A percentile compares a stretch with the other conserved stretches of the same genome.
Conservation (phyloP, 64 coral and sea anemone species). For the Acropora yongei region DNA sequence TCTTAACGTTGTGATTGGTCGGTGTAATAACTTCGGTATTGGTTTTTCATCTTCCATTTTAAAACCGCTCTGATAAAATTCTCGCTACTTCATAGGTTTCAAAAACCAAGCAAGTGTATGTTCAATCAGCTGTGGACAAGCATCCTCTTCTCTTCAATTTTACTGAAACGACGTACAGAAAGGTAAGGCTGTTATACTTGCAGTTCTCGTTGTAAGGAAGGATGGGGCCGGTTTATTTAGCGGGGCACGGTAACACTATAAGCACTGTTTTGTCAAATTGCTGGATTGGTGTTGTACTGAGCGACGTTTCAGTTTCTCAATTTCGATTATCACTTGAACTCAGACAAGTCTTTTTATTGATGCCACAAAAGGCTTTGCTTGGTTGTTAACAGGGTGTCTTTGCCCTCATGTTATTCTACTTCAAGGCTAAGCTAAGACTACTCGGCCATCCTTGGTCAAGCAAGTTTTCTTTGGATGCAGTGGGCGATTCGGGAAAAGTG, state of each 20-base stretch:
- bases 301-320: no score
- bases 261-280: no score
- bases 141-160: slow-evolving; percentile 68
- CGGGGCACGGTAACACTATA: no score
- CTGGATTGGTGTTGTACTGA: no score
- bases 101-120: slow-evolving; percentile 42
- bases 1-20: no score
- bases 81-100: slow-evolving; percentile 21
- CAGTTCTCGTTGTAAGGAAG: no score
- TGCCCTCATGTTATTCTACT: background rate
- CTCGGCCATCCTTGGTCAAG: slow-evolving; percentile 80
- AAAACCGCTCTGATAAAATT: background rate
- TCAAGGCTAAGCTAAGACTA: slow-evolving; percentile 81
- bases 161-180: slow-evolving; percentile 43
- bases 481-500: slow-evolving; percentile 89
- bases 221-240: no score
- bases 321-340: no score
- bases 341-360: no score
- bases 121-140: slow-evolving; percentile 44
- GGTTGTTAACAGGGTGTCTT: no score
- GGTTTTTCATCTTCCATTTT: background rate
- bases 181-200: slow-evolving; percentile 7
- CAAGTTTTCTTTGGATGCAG: slow-evolving; percentile 90
- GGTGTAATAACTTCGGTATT: no score
- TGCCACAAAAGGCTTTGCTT: no score